Conservation (phyloP, 2,888 invertebrate genomes). For the Lamellibrachia columna region DNA sequence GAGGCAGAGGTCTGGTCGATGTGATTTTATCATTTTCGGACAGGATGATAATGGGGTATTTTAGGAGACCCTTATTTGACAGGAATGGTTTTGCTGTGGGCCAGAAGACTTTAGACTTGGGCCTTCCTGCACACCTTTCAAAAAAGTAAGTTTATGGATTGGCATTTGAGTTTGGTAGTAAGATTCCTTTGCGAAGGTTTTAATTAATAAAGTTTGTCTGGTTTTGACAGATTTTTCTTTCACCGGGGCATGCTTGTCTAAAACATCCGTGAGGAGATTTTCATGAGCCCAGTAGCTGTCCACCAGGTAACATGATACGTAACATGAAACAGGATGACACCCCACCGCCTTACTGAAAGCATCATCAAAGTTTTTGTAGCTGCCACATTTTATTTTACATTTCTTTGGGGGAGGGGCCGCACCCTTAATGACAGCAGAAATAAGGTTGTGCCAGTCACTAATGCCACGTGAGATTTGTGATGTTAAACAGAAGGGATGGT, state of each 20-base stretch:
- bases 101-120: constrained; percentile 17
- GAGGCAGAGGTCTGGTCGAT: constrained; percentile 24
- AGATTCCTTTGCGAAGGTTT: background rate
- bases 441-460: background rate
- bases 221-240: background rate
- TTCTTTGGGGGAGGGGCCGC: background rate
- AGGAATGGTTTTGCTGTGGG: constrained; percentile 22
- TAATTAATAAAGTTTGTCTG: background rate
- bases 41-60: background rate
- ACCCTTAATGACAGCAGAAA: background rate
- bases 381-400: background rate
- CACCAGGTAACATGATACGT: background rate
- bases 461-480: background rate
- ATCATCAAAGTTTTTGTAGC: background rate
- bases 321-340: background rate
- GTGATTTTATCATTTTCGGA: background rate
- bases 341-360: background rate
- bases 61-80: background rate
- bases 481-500: background rate
- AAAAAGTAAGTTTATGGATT: constrained; percentile 13
- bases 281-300: background rate
- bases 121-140: background rate
- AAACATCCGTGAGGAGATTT: background rate
- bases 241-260: background rate
- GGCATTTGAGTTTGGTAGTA: background rate